Evolutionary conservation across 2,113 vertebrate genomes (phyloP).

Genomic region (Caranx ignobilis): DNA sequence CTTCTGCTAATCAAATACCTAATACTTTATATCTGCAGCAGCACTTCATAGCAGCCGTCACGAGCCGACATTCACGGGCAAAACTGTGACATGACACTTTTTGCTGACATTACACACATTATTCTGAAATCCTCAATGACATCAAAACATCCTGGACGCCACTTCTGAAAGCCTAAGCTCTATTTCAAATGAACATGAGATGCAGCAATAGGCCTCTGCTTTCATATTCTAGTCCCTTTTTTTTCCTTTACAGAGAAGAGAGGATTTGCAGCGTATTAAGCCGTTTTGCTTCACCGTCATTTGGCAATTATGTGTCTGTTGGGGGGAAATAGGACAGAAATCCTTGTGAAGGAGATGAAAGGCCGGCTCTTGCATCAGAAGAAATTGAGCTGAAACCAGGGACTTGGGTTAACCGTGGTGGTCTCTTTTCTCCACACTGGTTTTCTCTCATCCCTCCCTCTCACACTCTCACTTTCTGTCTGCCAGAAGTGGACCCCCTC

Average conservation of each 20-base stretch:
- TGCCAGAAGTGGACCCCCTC: conserved; percentile 50
- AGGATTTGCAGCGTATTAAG: conserved; percentile 75
- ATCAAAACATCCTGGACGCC: conserved; percentile 23
- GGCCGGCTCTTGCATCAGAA: conserved; percentile 58
- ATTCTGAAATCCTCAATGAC: conserved; percentile 24
- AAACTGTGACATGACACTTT: conserved; percentile 24
- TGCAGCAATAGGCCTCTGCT: conserved; percentile 23
- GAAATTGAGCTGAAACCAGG: conserved; percentile 57
- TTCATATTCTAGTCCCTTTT: conserved; percentile 38
- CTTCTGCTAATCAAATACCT: neutral
- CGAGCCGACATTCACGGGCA: conserved; percentile 2
- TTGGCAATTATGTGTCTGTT: conserved; percentile 73
- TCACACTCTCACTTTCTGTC: conserved; percentile 61
- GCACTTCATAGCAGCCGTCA: neutral
- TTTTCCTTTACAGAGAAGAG: conserved; percentile 44
- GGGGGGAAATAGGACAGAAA: conserved; percentile 73
- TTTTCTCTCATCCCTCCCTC: conserved; percentile 55
- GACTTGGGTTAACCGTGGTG: conserved; percentile 60
- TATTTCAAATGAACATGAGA: conserved; percentile 45
- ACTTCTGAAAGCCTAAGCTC: neutral
- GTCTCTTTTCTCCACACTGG: conserved; percentile 55
- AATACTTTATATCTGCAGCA: neutral
- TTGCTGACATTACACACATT: neutral
- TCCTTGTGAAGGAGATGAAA: conserved; percentile 78
- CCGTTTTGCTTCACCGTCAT: conserved; percentile 76